Conservation (phyloP, 2,888 invertebrate genomes). For the Ariolimax columbianus region DNA sequence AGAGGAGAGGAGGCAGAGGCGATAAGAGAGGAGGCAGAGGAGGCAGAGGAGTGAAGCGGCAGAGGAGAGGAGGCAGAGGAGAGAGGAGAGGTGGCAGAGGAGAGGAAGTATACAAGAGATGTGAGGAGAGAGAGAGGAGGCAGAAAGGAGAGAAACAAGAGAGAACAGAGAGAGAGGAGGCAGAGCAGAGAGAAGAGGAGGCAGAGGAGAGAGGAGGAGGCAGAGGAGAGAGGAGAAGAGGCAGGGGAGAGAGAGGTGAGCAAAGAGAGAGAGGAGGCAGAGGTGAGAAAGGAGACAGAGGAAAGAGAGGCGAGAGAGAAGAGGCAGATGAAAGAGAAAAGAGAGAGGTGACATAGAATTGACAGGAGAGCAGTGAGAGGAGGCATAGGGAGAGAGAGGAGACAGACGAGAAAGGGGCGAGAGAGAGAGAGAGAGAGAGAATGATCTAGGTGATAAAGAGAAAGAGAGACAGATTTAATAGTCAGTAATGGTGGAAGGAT, state of each 20-base stretch:
- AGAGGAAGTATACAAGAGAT: neutral
- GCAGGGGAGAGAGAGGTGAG: neutral
- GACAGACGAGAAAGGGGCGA: neutral
- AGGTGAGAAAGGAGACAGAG: neutral
- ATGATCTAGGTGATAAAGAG: neutral
- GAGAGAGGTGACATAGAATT: too few relatives aligned
- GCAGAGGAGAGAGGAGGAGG: neutral
- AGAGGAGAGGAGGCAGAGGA: neutral
- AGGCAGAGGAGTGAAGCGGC: neutral
- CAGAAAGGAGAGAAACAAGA: too few relatives aligned
- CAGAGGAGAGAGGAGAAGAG: neutral
- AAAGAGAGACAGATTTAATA: neutral
- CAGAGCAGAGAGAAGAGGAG: neutral
- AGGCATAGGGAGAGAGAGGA: too few relatives aligned
- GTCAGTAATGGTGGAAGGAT: neutral
- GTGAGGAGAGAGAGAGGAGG: too few relatives aligned
- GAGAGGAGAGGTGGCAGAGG: too few relatives aligned
- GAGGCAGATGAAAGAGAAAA: neutral
- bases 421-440: neutral
- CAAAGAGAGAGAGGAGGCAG: neutral
- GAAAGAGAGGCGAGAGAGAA: neutral
- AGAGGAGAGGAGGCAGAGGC: neutral
- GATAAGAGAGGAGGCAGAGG: neutral
- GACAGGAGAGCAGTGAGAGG: too few relatives aligned
- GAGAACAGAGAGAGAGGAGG: neutral